A percentile compares a stretch with the other conserved stretches of the same genome.
Evolutionary conservation across 2,888 invertebrate genomes (phyloP).

Genomic region (Protonemura montana): DNA sequence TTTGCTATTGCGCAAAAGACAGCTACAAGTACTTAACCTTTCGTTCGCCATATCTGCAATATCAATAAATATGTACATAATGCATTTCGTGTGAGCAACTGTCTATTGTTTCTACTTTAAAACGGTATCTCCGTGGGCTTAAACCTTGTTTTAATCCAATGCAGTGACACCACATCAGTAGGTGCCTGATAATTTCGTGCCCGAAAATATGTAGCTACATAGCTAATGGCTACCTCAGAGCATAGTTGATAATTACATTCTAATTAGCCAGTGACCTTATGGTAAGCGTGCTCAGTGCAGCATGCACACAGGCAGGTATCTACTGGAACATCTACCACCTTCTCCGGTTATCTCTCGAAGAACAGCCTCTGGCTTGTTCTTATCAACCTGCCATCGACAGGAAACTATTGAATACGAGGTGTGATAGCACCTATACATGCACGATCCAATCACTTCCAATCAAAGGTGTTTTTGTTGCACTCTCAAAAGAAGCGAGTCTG

Average conservation of each 20-base stretch:
- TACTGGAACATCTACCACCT: background rate
- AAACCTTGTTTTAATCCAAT: background rate
- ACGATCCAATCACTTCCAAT: background rate
- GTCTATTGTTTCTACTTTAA: background rate
- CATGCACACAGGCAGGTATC: background rate
- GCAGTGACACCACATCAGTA: background rate
- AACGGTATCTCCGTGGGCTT: background rate
- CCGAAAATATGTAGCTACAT: background rate
- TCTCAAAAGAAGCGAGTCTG: background rate
- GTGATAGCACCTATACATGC: background rate
- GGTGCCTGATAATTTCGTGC: background rate
- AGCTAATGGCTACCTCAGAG: background rate
- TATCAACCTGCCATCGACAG: background rate
- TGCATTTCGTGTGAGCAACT: slow-evolving; percentile 14
- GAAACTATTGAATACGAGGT: background rate
- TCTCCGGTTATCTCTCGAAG: background rate
- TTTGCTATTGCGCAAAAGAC: slow-evolving; percentile 37
- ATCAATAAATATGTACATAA: slow-evolving; percentile 13
- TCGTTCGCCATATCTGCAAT: slow-evolving; percentile 40
- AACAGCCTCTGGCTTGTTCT: background rate
- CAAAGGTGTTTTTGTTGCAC: background rate
- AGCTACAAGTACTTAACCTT: slow-evolving; percentile 35
- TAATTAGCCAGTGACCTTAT: background rate
- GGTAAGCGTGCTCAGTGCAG: background rate
- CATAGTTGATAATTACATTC: background rate